Conservation (phyloP, 2,113 vertebrate species). For the Toxotes chatareus region DNA sequence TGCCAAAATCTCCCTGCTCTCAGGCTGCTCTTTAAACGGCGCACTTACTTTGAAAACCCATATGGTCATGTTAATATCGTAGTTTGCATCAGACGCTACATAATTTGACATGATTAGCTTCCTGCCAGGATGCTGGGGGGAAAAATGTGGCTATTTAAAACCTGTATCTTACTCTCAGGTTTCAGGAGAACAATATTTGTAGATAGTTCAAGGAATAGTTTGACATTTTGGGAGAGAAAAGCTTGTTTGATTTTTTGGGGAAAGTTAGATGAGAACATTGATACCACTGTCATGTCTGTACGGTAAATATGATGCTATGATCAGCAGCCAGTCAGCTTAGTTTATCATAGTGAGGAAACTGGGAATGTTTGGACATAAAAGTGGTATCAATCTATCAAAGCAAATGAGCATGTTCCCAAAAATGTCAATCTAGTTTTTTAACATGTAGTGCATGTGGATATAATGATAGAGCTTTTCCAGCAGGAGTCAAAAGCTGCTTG, state of each 20-base stretch:
- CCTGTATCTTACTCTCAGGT: background rate
- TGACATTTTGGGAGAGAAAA: background rate
- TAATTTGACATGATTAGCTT: slow-evolving; percentile 1
- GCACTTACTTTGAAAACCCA: slow-evolving; percentile 7
- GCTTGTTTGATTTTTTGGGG: background rate
- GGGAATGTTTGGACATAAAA: background rate
- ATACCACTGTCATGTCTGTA: background rate
- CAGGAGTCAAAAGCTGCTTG: background rate
- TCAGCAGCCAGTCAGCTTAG: background rate
- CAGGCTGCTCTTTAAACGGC: slow-evolving; percentile 18
- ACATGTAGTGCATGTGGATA: background rate
- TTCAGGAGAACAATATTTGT: background rate
- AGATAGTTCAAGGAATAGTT: background rate
- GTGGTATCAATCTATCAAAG: background rate
- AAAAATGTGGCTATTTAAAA: background rate
- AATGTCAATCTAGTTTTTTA: background rate
- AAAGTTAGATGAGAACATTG: background rate
- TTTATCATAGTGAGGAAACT: background rate
- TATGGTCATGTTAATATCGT: slow-evolving; percentile 13
- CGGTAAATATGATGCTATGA: background rate
- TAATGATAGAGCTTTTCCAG: background rate
- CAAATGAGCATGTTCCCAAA: background rate
- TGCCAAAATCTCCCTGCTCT: slow-evolving; percentile 37
- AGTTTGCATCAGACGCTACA: slow-evolving; percentile 17
- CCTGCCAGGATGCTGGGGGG: background rate